Conservation (phyloP, 1,140 invertebrate species). For the Drosophila sulfurigaster region DNA sequence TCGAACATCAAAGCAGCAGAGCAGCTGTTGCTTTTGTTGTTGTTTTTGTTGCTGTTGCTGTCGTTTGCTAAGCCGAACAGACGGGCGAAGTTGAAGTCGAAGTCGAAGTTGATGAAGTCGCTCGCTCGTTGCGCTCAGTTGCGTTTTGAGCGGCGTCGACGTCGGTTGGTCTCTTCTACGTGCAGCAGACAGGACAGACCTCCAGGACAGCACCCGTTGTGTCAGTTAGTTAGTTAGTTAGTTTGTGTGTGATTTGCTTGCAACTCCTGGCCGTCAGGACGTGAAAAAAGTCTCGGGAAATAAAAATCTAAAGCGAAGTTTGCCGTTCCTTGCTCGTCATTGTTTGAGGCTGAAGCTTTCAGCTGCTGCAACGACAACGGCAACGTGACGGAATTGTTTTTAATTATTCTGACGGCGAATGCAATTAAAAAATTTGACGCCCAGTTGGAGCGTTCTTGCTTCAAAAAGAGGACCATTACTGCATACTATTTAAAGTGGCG, state of each 20-base stretch:
- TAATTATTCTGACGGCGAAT: constrained; percentile 36
- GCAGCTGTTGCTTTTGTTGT: constrained; percentile 5
- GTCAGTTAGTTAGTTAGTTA: constrained; percentile 22
- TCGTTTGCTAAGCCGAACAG: constrained; percentile 38
- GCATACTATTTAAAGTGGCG: constrained; percentile 24
- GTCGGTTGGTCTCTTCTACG: constrained; percentile 24
- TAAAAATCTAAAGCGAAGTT: constrained; percentile 18
- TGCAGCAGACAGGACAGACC: constrained; percentile 4
- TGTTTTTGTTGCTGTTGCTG: constrained; percentile 21
- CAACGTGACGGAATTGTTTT: constrained; percentile 16
- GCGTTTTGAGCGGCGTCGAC: constrained; percentile 42
- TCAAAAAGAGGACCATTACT: constrained; percentile 1
- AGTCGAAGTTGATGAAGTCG: constrained; percentile 38
- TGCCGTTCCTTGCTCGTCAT: constrained; percentile 3
- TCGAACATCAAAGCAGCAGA: constrained; percentile 16
- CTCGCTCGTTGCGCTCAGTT: constrained; percentile 54
- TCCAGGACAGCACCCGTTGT: constrained; percentile 2
- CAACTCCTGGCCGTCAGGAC: constrained; percentile 14
- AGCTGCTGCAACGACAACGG: too few species aligned
- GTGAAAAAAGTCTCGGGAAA: constrained; percentile 10
- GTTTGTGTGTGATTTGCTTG: constrained; percentile 23
- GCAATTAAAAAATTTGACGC: constrained; percentile 28
- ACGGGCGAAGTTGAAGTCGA: constrained; percentile 32
- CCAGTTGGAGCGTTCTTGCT: constrained; percentile 7
- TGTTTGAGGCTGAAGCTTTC: not conserved